Evolutionary conservation across 2,888 invertebrate species (phyloP).

Genomic region (Ochropleura plecta): DNA sequence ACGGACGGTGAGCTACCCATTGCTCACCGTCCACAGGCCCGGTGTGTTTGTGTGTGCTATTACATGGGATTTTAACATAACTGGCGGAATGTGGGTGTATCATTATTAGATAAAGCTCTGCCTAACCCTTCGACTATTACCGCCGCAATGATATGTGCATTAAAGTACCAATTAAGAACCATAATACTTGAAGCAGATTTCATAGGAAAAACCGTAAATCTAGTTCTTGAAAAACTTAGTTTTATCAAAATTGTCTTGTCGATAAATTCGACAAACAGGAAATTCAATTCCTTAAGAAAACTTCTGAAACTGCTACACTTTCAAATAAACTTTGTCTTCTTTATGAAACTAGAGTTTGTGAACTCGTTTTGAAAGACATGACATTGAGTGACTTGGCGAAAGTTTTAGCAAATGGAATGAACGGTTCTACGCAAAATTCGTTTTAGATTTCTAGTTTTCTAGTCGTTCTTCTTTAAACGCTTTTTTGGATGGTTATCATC

Average conservation of each 20-base stretch:
- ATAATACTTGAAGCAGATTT: not conserved
- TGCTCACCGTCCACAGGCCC: too few species aligned
- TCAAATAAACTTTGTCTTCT: slow-evolving; percentile 37
- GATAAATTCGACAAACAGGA: slow-evolving; percentile 40
- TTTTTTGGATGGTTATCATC: too few species aligned
- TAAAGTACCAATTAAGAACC: not conserved
- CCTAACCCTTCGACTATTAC: too few species aligned
- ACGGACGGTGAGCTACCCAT: too few species aligned
- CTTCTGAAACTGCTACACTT: slow-evolving; percentile 47
- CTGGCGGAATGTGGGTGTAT: too few species aligned
- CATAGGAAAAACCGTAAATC: slow-evolving; percentile 10
- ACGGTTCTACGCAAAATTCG: slow-evolving; percentile 16
- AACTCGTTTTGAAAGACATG: slow-evolving; percentile 50
- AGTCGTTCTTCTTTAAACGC: not conserved
- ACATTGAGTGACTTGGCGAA: slow-evolving; percentile 58
- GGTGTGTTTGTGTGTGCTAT: too few species aligned
- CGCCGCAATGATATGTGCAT: too few species aligned
- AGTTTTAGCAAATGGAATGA: slow-evolving; percentile 22
- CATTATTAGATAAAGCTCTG: too few species aligned
- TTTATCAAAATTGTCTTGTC: slow-evolving; percentile 13
- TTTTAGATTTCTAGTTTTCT: not conserved
- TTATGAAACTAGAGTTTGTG: slow-evolving; percentile 37
- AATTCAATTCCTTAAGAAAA: slow-evolving; percentile 43
- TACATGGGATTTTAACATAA: too few species aligned
- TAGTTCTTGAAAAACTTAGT: not conserved